A percentile compares a stretch with the other conserved stretches of the same genome.
These are phyloP conservation scores for Poeciliopsis paucimaculata DNA, from an alignment of 2,797 vertebrate genomes.

Conservation along the genomic window DNA sequence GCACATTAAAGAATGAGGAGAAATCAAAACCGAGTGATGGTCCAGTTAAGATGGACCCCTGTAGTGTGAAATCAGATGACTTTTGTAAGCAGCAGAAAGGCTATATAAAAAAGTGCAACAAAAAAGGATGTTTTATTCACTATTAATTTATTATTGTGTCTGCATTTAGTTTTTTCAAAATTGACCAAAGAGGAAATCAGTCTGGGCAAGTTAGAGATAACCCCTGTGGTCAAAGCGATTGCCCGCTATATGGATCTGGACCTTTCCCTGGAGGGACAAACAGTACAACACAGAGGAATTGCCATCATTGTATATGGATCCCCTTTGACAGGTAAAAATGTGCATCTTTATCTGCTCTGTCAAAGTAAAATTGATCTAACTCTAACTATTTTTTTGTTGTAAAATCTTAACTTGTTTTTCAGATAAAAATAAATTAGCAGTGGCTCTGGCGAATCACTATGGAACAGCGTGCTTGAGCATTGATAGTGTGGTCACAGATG, in stretches of 20 bases:
- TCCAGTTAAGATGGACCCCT: not conserved
- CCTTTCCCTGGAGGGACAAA: conserved; percentile 70
- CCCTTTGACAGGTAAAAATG: conserved; percentile 82
- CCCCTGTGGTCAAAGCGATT: conserved; percentile 80
- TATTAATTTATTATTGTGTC: not conserved
- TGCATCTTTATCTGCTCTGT: no score
- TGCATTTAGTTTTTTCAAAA: conserved; percentile 46
- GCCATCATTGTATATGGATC: conserved; percentile 87
- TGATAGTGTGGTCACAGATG: conserved; percentile 82
- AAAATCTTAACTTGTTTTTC: conserved; percentile 13
- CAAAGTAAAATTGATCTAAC: not conserved
- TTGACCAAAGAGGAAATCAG: conserved; percentile 29
- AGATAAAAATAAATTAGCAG: conserved; percentile 82
- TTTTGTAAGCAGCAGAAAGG: not conserved
- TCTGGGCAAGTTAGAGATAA: conserved; percentile 72
- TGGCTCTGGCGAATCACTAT: conserved; percentile 81
- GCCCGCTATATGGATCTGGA: conserved; percentile 81
- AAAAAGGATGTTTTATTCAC: not conserved
- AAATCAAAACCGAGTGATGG: conserved; percentile 5
- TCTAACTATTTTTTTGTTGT: no score
- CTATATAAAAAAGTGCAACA: not conserved
- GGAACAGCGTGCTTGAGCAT: conserved; percentile 78
- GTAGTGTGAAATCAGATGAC: conserved; percentile 8
- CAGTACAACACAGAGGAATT: conserved; percentile 79
- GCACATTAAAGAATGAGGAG: conserved; percentile 24